A percentile compares a stretch with the other conserved stretches of the same genome.
Conservation (phyloP, 2,113 vertebrate genomes). For the Psittacara wagleri region DNA sequence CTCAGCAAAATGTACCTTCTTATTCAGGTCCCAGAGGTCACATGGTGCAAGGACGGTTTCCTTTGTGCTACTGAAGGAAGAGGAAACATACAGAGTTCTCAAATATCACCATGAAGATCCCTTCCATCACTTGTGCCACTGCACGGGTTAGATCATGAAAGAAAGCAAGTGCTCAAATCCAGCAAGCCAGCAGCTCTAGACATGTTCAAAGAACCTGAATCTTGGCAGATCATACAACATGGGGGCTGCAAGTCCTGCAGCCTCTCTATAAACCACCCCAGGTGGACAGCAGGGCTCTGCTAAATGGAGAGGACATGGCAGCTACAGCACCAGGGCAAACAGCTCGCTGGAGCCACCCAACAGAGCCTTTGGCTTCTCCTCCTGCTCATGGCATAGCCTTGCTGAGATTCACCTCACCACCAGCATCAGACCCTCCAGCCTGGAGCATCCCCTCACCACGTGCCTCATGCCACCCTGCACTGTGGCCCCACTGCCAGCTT, state of each 20-base stretch:
- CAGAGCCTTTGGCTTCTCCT: neutral
- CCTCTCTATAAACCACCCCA: neutral
- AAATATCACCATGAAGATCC: rapidly evolving
- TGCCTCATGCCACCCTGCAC: neutral
- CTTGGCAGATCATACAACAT: neutral
- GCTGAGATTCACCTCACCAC: neutral
- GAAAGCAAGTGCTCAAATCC: neutral
- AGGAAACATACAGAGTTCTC: neutral
- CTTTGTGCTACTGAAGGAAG: neutral
- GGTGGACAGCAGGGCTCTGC: neutral
- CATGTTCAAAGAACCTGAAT: neutral
- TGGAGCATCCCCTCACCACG: rapidly evolving
- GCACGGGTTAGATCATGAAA: neutral
- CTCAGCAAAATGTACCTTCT: neutral
- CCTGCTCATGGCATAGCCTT: neutral
- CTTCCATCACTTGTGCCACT: rapidly evolving
- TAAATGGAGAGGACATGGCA: rapidly evolving
- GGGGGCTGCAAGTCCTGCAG: neutral
- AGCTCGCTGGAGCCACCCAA: neutral
- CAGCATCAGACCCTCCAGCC: neutral
- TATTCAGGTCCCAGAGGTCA: neutral
- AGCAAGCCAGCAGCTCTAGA: neutral
- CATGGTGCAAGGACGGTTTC: neutral
- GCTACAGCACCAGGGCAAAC: neutral
- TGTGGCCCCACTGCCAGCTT: neutral